Evolutionary conservation across 2,797 vertebrate genomes (phyloP).

Genomic region (Chaenodraco wilsoni): DNA sequence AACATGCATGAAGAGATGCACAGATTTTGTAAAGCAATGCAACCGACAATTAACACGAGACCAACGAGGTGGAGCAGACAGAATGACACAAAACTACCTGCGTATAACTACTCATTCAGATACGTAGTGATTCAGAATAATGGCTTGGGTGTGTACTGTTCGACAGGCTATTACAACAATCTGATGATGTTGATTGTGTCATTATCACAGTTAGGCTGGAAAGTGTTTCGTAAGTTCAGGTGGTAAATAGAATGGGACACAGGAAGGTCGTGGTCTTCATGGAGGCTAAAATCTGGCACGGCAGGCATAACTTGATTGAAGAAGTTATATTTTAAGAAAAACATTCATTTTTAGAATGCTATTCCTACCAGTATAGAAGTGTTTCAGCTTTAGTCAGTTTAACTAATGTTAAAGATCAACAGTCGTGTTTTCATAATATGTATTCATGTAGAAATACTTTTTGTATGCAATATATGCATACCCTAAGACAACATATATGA

Average conservation of each 20-base stretch:
- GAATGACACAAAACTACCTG: background rate
- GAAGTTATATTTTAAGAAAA: background rate
- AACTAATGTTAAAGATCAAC: too few species aligned
- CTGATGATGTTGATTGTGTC: background rate
- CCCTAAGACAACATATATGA: too few species aligned
- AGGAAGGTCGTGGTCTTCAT: background rate
- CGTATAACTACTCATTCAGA: too few species aligned
- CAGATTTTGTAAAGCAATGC: background rate
- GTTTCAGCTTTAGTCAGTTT: too few species aligned
- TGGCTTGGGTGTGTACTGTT: background rate
- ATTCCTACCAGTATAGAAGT: too few species aligned
- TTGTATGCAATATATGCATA: too few species aligned
- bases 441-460: too few species aligned
- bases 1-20: background rate
- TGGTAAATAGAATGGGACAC: background rate
- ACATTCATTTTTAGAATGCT: background rate
- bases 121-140: background rate
- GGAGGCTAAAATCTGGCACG: background rate
- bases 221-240: background rate
- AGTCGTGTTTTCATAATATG: too few species aligned
- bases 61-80: background rate
- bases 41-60: background rate
- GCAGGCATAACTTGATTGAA: background rate
- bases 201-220: background rate
- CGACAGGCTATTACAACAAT: background rate